These are phyloP conservation scores for Megalops atlanticus DNA, from an alignment of 2,113 vertebrate genomes.

Conservation along the genomic window DNA sequence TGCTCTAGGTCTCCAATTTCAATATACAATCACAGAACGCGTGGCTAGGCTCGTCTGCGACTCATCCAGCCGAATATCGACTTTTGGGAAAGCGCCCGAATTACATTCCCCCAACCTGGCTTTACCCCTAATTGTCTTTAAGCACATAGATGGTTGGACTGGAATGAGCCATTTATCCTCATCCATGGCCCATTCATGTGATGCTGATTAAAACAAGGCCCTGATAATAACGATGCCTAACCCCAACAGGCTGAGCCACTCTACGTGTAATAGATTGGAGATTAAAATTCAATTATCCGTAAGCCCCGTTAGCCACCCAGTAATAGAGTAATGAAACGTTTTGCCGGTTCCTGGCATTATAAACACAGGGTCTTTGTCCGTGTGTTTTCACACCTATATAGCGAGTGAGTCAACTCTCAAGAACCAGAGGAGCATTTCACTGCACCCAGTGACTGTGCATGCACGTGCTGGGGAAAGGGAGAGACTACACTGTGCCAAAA, in stretches of 20 bases:
- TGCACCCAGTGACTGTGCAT: neutral
- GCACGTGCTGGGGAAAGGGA: neutral
- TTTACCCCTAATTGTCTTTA: neutral
- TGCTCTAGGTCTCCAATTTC: neutral
- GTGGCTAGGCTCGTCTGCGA: neutral
- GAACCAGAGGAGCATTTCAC: neutral
- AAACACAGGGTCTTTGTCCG: neutral
- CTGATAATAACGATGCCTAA: neutral
- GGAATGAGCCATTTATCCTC: neutral
- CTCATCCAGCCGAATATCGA: neutral
- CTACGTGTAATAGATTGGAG: neutral
- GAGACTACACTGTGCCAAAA: neutral
- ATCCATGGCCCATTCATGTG: neutral
- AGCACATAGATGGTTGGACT: neutral
- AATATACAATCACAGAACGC: neutral
- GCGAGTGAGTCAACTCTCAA: neutral
- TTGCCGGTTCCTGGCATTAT: neutral
- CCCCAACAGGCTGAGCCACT: neutral
- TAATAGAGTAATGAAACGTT: neutral
- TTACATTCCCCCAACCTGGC: neutral
- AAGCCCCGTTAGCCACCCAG: neutral
- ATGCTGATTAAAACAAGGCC: neutral
- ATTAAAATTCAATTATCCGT: conserved; percentile 1
- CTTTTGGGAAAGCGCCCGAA: neutral
- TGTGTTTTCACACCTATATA: too few relatives aligned